Evolutionary conservation across 2,113 vertebrate species (phyloP), one percentile per base, ranked within the genome.

Genomic region (Prolemur simus): DNA sequence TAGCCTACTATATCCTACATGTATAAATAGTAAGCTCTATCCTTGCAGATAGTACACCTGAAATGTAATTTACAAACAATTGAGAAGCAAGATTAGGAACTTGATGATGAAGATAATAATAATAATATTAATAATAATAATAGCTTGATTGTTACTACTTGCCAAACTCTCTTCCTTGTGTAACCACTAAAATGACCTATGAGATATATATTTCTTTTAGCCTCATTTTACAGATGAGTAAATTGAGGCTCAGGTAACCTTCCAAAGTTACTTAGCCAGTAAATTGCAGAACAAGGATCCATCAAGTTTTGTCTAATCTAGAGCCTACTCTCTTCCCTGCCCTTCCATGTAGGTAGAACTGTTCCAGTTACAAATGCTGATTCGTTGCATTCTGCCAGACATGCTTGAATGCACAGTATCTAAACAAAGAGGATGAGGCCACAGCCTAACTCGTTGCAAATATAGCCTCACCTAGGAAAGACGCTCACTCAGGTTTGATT

Each of bases 281-380:
- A 23, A 63, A 39, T 42, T 64, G 39, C 37, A 80, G 86, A 74
- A 47, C 18, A 56, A 86, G 54, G 11, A 68, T 83, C 47, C 25
- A 42, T 32, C 0, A 7, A 77, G 25, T 27, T 56, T 47, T 15
- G 82, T 56, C 86, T 63, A 15, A 29, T 54, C n/a, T 32, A 2
- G 86, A 87, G 34, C 7, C 8, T 69, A 20, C 1, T 0, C 47
- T 68, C 58, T 13, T 32, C 54, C 32, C 52, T 32, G 37, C 18
- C 56, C 20, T 64, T 58, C 23, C 4, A 8, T 1, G 1, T 0
- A 20, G 34, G 47, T 8, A 47, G 18, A 42, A 13, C 20, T 11
- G 32, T 17, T 1, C 32, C 63, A 1, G 13, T 12, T 8, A 1
- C 17, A 21, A 23, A 47, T 8, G 20, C 74, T 2, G 4, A 78